Base-by-base conservation (phyloP, 1,140 invertebrate species). In the Brachionus koreanus region DNA sequence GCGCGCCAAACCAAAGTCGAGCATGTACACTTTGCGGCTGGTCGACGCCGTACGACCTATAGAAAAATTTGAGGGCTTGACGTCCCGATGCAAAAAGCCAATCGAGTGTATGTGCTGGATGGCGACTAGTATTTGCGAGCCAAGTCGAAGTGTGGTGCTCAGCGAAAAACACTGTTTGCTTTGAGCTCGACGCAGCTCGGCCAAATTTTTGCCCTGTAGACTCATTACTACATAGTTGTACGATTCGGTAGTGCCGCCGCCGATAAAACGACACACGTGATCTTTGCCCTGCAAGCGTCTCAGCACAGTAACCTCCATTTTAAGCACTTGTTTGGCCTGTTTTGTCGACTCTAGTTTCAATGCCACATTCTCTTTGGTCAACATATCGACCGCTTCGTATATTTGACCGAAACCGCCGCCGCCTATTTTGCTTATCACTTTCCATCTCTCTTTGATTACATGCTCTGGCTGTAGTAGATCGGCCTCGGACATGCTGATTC, bases 141-240 rank as follows among this genome's bases (percentile, higher is more conserved):
- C 96, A 83, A 99, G 91, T 85, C 97, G 91, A 39, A 99, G 90
- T 12, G 96, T 97, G 39, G 97, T 99, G 82, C 95, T 96, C 29
- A 99, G 90, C 39, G 95, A 96, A 91, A 99, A 99, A 84, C 95
- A 95, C 84, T 96, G 96, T 83, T 94, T 90, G 5, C 95, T 94
- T 88, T 98, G 96, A 10, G 94, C 93, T 39, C 98, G 90, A 65
- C 98, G 88, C 82, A 99, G 90, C 89, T 99, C 98, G 0, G 98
- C 98, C 84, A 99, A 90, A 90, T 99, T 99, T 86, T 96, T 94
- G 0, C 95, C 98, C 90, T 99, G 98, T 23, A 99, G 91, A 86
- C 97, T 95, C 98, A 99, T 99, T 83, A 99, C 97, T 65, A 99
- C 95, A 89, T 99, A 99, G 90, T 99, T 99, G 90, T 98, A 99